Percentiles rank a stretch among this genome's conserved stretches.
Conservation (phyloP, 2,888 invertebrate species). For the Fissipunctia ypsillon region DNA sequence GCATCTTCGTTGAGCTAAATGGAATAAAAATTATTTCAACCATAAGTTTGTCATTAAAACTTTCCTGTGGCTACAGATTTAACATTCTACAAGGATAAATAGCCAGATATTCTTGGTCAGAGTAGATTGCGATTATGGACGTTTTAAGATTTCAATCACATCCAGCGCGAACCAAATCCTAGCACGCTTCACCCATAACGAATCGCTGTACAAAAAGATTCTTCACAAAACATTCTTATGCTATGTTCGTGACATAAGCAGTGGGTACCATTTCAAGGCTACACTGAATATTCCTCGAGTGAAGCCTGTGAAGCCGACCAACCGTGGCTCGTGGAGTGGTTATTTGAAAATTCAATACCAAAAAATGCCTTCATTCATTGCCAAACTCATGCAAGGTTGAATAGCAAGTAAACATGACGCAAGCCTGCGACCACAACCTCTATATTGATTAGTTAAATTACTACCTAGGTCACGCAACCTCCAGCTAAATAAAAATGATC, state of each 20-base stretch:
- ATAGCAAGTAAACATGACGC: conserved; percentile 82
- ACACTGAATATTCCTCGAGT: conserved; percentile 58
- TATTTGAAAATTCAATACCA: conserved; percentile 56
- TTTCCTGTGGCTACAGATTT: neutral
- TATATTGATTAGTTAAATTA: conserved; percentile 86
- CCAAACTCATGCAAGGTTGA: conserved; percentile 77
- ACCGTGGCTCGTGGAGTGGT: conserved; percentile 21
- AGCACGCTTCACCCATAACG: conserved; percentile 40
- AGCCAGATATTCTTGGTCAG: neutral
- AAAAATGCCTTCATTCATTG: conserved; percentile 68
- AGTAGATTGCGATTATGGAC: neutral
- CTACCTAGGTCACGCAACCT: conserved; percentile 83
- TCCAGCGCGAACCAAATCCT: conserved; percentile 26
- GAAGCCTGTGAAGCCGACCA: conserved; percentile 36
- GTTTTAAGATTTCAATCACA: conserved; percentile 45
- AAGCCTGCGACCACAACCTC: conserved; percentile 80
- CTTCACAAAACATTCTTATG: conserved; percentile 35
- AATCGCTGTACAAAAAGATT: conserved; percentile 44
- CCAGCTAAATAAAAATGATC: conserved; percentile 63
- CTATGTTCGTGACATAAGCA: conserved; percentile 49
- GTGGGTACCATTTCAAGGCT: conserved; percentile 60
- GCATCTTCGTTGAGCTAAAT: conserved; percentile 6
- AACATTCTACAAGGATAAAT: conserved; percentile 1
- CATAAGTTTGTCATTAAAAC: neutral
- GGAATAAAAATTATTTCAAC: neutral